phyloP scores from a whole-genome alignment of 2,797 vertebrate genomes.

The Mallotus villosus region DNA sequence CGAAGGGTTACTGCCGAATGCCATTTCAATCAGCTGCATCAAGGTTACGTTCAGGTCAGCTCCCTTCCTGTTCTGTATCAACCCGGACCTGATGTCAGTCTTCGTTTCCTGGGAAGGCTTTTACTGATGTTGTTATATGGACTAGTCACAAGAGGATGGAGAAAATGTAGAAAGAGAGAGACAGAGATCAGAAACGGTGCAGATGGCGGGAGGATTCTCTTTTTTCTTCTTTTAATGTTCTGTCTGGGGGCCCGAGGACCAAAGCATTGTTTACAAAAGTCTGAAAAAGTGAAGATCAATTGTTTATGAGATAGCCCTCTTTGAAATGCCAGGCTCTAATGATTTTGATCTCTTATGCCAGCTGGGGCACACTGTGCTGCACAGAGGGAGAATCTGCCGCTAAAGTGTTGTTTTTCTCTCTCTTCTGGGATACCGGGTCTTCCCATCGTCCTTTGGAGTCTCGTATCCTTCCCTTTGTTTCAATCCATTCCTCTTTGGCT shows the following conservation, averaged over 20 bases:
- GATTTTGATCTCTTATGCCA: constrained; percentile 46
- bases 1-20: background rate
- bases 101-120: background rate
- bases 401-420: constrained; percentile 38
- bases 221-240: constrained; percentile 18
- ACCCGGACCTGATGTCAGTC: background rate
- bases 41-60: background rate
- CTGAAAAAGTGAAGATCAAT: constrained; percentile 24
- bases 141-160: constrained; percentile 5
- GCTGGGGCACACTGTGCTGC: constrained; percentile 23
- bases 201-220: constrained; percentile 9
- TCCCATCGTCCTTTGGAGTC: constrained; percentile 35
- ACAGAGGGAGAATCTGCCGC: background rate
- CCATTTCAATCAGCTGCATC: no score
- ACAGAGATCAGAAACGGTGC: constrained; percentile 21
- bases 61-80: no score
- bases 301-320: constrained; percentile 31
- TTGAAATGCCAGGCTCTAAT: constrained; percentile 30
- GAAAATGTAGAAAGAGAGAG: constrained; percentile 7
- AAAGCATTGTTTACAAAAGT: constrained; percentile 32
- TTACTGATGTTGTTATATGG: background rate
- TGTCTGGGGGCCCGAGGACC: constrained; percentile 16
- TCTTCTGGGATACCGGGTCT: constrained; percentile 29
- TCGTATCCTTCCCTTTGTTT: constrained; percentile 37
- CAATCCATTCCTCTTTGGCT: constrained; percentile 46